phyloP scores from a whole-genome alignment of 1,140 invertebrate genomes.

The Conus ventricosus region DNA sequence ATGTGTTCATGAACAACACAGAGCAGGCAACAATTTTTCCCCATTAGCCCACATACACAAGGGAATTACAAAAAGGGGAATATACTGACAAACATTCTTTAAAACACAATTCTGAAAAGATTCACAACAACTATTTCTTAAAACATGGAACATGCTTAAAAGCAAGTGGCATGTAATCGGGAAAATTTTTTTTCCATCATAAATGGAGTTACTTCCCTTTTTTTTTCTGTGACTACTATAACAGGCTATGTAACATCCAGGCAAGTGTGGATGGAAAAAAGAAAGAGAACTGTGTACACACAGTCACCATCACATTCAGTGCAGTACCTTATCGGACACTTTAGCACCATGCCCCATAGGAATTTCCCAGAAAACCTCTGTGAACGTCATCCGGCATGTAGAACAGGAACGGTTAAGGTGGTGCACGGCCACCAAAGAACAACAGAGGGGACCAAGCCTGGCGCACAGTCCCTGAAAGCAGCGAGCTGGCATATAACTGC shows the following conservation, averaged over 20 bases:
- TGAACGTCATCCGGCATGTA: constrained; percentile 62
- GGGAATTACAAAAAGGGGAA: neutral
- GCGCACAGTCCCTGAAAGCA: constrained; percentile 58
- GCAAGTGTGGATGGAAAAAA: neutral
- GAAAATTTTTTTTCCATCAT: too few species aligned
- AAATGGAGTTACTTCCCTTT: too few species aligned
- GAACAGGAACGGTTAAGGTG: constrained; percentile 72
- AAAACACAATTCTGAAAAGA: neutral
- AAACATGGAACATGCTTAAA: too few species aligned
- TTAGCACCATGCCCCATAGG: constrained; percentile 56
- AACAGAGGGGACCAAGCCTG: constrained; percentile 64
- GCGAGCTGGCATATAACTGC: constrained; percentile 60
- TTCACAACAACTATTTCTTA: too few species aligned
- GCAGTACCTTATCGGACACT: constrained; percentile 53
- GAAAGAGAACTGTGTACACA: neutral
- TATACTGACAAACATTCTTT: constrained; percentile 14
- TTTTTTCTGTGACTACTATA: neutral
- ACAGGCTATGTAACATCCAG: neutral
- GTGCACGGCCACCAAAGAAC: constrained; percentile 71
- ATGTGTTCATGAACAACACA: too few species aligned
- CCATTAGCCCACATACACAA: too few species aligned
- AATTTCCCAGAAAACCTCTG: constrained; percentile 47
- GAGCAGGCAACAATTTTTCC: too few species aligned
- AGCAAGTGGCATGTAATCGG: too few species aligned
- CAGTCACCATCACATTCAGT: neutral